Base-by-base conservation (phyloP, 2,797 vertebrate species). In the Myripristis jacobus region DNA sequence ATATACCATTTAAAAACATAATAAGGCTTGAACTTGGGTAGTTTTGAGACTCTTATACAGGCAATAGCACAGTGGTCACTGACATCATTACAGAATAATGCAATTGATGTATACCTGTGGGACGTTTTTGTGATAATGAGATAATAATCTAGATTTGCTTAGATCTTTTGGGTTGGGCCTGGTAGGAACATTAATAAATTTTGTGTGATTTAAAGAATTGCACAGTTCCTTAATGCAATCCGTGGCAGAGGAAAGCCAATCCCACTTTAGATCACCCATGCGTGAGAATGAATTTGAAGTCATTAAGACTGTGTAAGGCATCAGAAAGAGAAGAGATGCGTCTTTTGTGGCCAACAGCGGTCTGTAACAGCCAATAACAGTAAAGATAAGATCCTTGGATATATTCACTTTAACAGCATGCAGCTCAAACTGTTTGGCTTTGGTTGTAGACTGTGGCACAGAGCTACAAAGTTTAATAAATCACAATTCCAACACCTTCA, bases 251-350 rank as follows among this genome's bases (percentile, higher is more conserved):
- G 58, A 31, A 24, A 61, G 60, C 27, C 51, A 72, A 18, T 48
- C 69, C 69, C 29, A 54, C 38, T 72, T 56, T 34, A 72, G 44
- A 64, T 72, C 11, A 51, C 68, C 48, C 68, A 53, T n/a, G n/a
- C n/a, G n/a, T 22, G 60, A 61, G 58, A 12, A 41, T 31, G 8
- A 2, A 31, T 31, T 31, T 8, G 2, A 8, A 31, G 29, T 31
- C 29, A 31, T 12, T 15, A 12, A 15, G 8, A 9, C 38, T 41
- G 38, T 41, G 46, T 47, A 21, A 21, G 6, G 46, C 46, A 47
- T 47, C 46, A 21, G 46, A 47, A 47, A n/a, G 46, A 47, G 46
- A 19, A 18, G 46, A 47, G n/a, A 18, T 21, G 46, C 16, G 3
- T 47, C 6, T 47, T 47, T 47, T 47, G 46, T 47, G 46, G 46